Base-by-base conservation (phyloP, 2,113 vertebrate genomes). In the Lagopus muta region DNA sequence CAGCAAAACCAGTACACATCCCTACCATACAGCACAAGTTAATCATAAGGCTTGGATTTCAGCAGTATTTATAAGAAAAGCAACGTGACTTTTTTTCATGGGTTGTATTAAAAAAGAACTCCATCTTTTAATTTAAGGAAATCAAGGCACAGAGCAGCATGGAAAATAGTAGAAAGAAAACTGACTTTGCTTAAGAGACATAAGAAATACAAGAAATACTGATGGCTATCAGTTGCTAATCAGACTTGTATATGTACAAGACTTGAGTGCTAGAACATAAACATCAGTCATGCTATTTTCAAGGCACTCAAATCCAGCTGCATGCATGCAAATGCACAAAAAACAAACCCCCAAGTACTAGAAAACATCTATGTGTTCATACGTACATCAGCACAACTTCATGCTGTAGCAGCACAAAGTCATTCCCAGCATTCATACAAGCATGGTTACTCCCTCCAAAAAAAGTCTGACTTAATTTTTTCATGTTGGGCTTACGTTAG, bases 1-100 rank as follows among this genome's bases (percentile, higher is more conserved):
- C 81, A 73, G 81, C 20, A 62, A 80, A 89, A 62, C 3, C n/a
- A 38, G 36, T 25, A 76, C 6, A 58, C 2, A 34, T 45, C 61
- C 11, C 30, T 58, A 43, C 42, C 28, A 11, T 3, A 43, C 2
- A 76, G 24, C n/a, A 64, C 66, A 64, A 97, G 89, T 88, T 90
- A 89, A 90, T 93, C 48, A 28, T n/a, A 77, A 36, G 15, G 69
- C 61, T 92, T 94, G 19, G 50, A 90, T 92, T 95, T 95, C 87
- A 91, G 91, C 82, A 92, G 71, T 64, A 88, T 69, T 94, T 89
- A 36, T 40, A 79, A 86, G 57, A 64, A 93, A 92, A 93, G 48
- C 22, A 54, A 5, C 60, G 52, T 45, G 27, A 13, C 27, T 28
- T 28, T 91, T 89, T 86, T 90, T 93, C 81, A 83, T 58, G 11